These are phyloP conservation scores for Valencia hispanica DNA, from an alignment of 2,797 vertebrate species.

Conservation along the genomic window DNA sequence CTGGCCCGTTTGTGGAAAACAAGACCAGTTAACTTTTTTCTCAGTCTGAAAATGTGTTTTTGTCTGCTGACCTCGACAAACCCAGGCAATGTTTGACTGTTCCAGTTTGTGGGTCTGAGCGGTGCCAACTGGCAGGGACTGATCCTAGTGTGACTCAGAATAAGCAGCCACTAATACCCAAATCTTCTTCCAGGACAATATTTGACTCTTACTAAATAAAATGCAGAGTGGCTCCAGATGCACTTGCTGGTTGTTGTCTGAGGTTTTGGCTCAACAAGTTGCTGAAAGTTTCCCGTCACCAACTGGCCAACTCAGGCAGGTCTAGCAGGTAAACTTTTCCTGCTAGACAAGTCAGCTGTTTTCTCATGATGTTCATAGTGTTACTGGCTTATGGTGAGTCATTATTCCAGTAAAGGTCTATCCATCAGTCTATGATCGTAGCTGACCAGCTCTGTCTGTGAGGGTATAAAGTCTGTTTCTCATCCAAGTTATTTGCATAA, in stretches of 20 bases:
- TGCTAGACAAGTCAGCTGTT: conserved; percentile 30
- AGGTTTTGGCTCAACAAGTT: conserved; percentile 51
- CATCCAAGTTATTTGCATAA: neutral
- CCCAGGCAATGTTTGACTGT: conserved; percentile 48
- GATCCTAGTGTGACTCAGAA: conserved; percentile 57
- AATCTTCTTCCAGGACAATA: conserved; percentile 48
- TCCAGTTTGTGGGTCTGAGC: conserved; percentile 51
- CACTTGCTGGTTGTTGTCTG: conserved; percentile 52
- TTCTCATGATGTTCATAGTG: conserved; percentile 39
- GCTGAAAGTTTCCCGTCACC: conserved; percentile 43
- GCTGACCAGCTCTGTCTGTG: neutral
- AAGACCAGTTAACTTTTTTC: neutral
- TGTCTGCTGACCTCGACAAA: conserved; percentile 22
- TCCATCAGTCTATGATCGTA: neutral
- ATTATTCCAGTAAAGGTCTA: conserved; percentile 68
- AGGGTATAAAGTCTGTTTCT: neutral
- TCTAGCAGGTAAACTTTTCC: conserved; percentile 40
- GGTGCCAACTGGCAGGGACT: conserved; percentile 41
- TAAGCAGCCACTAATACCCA: conserved; percentile 55
- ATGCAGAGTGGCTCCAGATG: conserved; percentile 35
- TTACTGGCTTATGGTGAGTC: conserved; percentile 55
- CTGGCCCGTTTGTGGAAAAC: conserved; percentile 1
- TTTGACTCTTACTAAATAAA: conserved; percentile 50
- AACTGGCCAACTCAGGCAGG: conserved; percentile 27
- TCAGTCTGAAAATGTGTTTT: conserved; percentile 34